A percentile compares a stretch with the other conserved stretches of the same genome.
phyloP scores from a whole-genome alignment of 2,888 invertebrate species.

The Fragum fragum region DNA sequence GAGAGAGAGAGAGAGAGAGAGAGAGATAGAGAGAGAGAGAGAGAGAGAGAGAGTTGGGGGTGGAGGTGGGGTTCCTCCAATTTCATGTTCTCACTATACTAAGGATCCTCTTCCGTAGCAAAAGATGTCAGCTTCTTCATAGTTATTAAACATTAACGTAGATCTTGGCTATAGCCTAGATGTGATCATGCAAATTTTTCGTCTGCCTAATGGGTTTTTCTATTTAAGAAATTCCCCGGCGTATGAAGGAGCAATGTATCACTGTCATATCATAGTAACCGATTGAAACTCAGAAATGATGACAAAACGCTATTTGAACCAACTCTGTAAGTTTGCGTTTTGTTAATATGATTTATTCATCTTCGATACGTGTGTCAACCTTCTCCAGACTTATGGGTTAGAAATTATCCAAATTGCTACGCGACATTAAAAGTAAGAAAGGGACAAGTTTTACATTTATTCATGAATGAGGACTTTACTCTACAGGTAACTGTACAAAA shows the following conservation, averaged over 20 bases:
- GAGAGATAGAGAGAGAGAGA: too few relatives aligned
- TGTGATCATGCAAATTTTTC: slow-evolving; percentile 17
- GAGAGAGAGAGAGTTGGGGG: too few relatives aligned
- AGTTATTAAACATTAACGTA: slow-evolving; percentile 1
- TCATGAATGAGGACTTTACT: too few relatives aligned
- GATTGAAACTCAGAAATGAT: slow-evolving; percentile 13
- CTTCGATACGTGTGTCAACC: neutral
- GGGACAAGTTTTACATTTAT: too few relatives aligned
- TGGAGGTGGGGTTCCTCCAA: too few relatives aligned
- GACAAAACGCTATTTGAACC: slow-evolving; percentile 18
- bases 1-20: too few relatives aligned
- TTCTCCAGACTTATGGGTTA: neutral
- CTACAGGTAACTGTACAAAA: too few relatives aligned
- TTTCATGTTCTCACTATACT: too few relatives aligned
- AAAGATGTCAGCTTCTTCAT: too few relatives aligned
- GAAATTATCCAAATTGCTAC: too few relatives aligned
- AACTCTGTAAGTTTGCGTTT: neutral
- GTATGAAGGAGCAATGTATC: slow-evolving; percentile 13
- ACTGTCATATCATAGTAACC: slow-evolving; percentile 18
- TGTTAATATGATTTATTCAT: slow-evolving; percentile 13
- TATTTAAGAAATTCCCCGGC: slow-evolving; percentile 21
- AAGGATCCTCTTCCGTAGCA: too few relatives aligned
- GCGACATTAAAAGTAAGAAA: too few relatives aligned
- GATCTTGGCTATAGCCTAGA: neutral
- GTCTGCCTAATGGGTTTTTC: slow-evolving; percentile 22